A percentile compares a stretch with the other conserved stretches of the same genome.
phyloP scores from a whole-genome alignment of 2,797 vertebrate species.

The Alauda arvensis region DNA sequence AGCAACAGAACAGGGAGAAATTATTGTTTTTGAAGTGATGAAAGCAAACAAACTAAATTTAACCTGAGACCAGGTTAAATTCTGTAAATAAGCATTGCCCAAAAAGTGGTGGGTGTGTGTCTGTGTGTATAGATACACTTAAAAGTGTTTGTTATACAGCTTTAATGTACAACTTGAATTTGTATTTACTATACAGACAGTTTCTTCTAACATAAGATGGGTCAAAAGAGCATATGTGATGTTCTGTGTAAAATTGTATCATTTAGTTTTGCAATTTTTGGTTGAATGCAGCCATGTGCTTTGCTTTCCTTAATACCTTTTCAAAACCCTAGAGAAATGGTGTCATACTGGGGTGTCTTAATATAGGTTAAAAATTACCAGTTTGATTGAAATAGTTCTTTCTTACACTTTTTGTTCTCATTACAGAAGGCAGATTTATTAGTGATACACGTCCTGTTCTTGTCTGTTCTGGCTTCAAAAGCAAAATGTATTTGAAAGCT shows the following conservation, averaged over 20 bases:
- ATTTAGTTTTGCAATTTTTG: not conserved
- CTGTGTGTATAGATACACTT: not conserved
- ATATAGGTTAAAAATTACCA: not conserved
- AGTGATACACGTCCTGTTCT: not conserved
- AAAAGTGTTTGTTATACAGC: not conserved
- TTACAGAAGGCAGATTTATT: not conserved
- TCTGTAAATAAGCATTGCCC: constrained; percentile 1
- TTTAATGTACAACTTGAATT: not conserved
- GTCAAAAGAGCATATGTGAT: not conserved
- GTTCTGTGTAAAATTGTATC: not conserved
- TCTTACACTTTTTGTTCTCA: not conserved
- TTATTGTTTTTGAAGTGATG: constrained; percentile 20
- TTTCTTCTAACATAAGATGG: not conserved
- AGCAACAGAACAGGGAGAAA: not conserved
- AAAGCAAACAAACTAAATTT: constrained; percentile 13
- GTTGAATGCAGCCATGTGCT: not conserved
- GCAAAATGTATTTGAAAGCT: not conserved
- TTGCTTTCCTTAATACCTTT: not conserved
- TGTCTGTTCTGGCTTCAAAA: not conserved
- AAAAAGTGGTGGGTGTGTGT: not conserved
- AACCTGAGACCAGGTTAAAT: not conserved
- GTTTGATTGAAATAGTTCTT: not conserved
- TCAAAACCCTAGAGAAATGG: not conserved
- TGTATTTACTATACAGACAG: not conserved
- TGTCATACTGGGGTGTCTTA: not conserved